A percentile compares a stretch with the other conserved stretches of the same genome.
Evolutionary conservation across 2,888 invertebrate species (phyloP).

Genomic region (Hirtodrosophila duncani): DNA sequence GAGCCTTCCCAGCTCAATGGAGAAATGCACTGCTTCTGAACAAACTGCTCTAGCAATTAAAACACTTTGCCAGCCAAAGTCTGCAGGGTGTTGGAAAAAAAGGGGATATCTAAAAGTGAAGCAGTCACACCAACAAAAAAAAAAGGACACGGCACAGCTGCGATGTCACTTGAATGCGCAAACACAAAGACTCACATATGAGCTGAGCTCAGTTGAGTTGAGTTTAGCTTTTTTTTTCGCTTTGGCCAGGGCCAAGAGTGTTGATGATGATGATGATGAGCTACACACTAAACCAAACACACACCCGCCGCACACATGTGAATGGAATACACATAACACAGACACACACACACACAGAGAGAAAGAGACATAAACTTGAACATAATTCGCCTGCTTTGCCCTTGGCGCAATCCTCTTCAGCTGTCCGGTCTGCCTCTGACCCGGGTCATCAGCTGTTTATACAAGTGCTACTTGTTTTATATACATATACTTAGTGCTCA

Average conservation of each 20-base stretch:
- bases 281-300: neutral
- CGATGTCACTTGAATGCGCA: conserved; percentile 64
- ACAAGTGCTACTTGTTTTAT: conserved; percentile 29
- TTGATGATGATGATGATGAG: conserved; percentile 26
- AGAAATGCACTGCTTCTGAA: no score
- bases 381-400: conserved; percentile 47
- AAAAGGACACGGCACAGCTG: conserved; percentile 28
- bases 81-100: no score
- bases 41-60: no score
- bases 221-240: neutral
- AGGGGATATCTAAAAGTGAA: no score
- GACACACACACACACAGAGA: conserved; percentile 18
- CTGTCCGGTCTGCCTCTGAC: conserved; percentile 11
- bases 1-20: no score
- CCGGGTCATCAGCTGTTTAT: conserved; percentile 27
- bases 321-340: conserved; percentile 1
- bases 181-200: conserved; percentile 67
- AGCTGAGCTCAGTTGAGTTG: conserved; percentile 30
- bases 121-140: conserved; percentile 18
- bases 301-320: neutral
- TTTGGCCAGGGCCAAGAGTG: conserved; percentile 14
- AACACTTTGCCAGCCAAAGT: no score
- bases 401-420: conserved; percentile 47
- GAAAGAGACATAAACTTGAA: conserved; percentile 24
- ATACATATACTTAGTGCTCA: conserved; percentile 13